Percentiles rank a stretch among this genome's conserved stretches.
Evolutionary conservation across 2,797 vertebrate genomes (phyloP).

Genomic region (Muraenolepis orangiensis): DNA sequence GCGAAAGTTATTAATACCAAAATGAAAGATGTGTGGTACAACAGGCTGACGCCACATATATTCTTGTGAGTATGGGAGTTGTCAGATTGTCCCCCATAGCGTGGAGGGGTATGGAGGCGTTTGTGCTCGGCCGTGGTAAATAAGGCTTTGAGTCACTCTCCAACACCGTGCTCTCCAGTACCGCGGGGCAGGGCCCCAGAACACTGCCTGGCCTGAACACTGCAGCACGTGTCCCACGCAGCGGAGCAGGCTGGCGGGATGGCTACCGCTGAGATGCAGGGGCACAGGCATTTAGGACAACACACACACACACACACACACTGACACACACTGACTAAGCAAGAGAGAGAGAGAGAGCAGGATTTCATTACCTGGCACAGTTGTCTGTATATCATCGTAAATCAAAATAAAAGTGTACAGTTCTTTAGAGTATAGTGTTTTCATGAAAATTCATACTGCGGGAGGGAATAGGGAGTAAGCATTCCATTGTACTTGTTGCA

Average conservation of each 20-base stretch:
- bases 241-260: not conserved
- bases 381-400: not conserved
- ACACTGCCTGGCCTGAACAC: constrained; percentile 14
- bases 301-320: not conserved
- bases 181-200: constrained; percentile 4
- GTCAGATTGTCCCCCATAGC: not conserved
- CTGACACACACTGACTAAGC: not conserved
- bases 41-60: not conserved
- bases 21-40: not conserved
- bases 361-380: not conserved
- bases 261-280: not conserved
- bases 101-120: constrained; percentile 35
- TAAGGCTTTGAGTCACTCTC: constrained; percentile 53
- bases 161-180: constrained; percentile 21
- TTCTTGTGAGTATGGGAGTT: not conserved
- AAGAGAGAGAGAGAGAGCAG: not conserved
- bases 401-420: not conserved
- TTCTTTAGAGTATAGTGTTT: too few relatives aligned
- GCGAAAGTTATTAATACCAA: not conserved
- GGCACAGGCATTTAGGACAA: not conserved
- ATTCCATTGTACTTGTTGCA: too few relatives aligned
- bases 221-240: constrained; percentile 7
- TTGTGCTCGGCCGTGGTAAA: constrained; percentile 25
- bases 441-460: too few relatives aligned
- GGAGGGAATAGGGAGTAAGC: too few relatives aligned